A percentile compares a stretch with the other conserved stretches of the same genome.
phyloP scores from a whole-genome alignment of 2,888 invertebrate species.

The Agrotis clavis region DNA sequence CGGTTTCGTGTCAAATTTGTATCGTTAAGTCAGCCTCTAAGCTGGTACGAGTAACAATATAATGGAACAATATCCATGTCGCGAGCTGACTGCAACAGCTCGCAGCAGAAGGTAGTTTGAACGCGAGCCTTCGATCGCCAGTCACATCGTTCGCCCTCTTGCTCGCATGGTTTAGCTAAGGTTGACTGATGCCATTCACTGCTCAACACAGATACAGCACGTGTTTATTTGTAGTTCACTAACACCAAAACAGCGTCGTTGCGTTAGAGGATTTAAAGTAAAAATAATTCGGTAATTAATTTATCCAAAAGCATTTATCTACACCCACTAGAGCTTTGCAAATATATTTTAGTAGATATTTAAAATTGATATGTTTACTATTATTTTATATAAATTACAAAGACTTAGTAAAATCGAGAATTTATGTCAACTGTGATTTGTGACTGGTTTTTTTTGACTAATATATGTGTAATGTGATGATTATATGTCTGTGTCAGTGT shows the following conservation, averaged over 20 bases:
- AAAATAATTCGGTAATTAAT: slow-evolving; percentile 58
- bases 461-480: slow-evolving; percentile 86
- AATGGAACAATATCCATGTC: slow-evolving; percentile 27
- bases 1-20: slow-evolving; percentile 38
- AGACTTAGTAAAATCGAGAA: slow-evolving; percentile 91
- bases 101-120: slow-evolving; percentile 13
- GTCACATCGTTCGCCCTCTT: slow-evolving; percentile 53
- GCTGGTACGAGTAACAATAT: slow-evolving; percentile 29
- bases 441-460: slow-evolving; percentile 90
- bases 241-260: slow-evolving; percentile 60
- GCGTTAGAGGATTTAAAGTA: slow-evolving; percentile 60
- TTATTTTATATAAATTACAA: slow-evolving; percentile 87
- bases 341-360: slow-evolving; percentile 78
- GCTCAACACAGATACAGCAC: slow-evolving; percentile 75
- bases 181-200: slow-evolving; percentile 76
- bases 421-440: slow-evolving; percentile 91
- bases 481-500: slow-evolving; percentile 84
- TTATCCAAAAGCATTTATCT: slow-evolving; percentile 84
- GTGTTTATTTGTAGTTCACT: slow-evolving; percentile 71
- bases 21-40: slow-evolving; percentile 35
- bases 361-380: slow-evolving; percentile 84
- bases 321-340: slow-evolving; percentile 77
- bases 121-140: slow-evolving; percentile 37
- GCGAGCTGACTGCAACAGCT: slow-evolving; percentile 25
- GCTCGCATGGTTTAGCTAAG: slow-evolving; percentile 64